Percentiles rank a stretch among this genome's conserved stretches.
Evolutionary conservation across 1,140 invertebrate species (phyloP).

Genomic region (Drosophila gunungcola): DNA sequence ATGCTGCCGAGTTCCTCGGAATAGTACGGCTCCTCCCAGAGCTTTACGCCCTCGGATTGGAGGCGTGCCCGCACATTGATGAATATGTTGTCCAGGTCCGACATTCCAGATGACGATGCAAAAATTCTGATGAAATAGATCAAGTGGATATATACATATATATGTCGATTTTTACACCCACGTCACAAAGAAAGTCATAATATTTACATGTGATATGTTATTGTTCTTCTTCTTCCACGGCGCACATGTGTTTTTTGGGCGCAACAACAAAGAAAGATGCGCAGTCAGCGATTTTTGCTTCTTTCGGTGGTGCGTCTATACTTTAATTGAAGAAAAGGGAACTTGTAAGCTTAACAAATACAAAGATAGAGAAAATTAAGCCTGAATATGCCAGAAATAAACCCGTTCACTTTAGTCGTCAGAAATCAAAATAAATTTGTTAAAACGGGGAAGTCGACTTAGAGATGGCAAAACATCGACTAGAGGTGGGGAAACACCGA

Average conservation of each 20-base stretch:
- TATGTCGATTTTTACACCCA: background rate
- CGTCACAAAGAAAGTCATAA: conserved; percentile 23
- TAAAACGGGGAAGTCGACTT: no score
- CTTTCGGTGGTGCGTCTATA: background rate
- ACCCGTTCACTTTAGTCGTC: no score
- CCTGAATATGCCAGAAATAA: no score
- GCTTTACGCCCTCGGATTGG: conserved; percentile 88
- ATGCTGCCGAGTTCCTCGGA: conserved; percentile 83
- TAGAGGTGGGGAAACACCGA: no score
- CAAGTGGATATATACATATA: background rate
- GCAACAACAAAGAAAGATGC: conserved; percentile 12
- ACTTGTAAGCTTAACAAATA: no score
- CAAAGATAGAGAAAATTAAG: no score
- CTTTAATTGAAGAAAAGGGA: no score
- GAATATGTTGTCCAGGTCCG: conserved; percentile 86
- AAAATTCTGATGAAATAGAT: background rate
- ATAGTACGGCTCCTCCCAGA: conserved; percentile 90
- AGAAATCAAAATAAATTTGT: no score
- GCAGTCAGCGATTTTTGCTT: background rate
- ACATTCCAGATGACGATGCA: conserved; percentile 44
- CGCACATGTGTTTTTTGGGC: conserved; percentile 21
- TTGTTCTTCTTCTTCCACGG: conserved; percentile 24
- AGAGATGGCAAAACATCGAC: no score
- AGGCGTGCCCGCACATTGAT: conserved; percentile 88
- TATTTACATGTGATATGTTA: conserved; percentile 26